Evolutionary conservation across 2,888 invertebrate species (phyloP), one percentile per base, ranked within the genome.

Genomic region (Platerodrilus igneus): DNA sequence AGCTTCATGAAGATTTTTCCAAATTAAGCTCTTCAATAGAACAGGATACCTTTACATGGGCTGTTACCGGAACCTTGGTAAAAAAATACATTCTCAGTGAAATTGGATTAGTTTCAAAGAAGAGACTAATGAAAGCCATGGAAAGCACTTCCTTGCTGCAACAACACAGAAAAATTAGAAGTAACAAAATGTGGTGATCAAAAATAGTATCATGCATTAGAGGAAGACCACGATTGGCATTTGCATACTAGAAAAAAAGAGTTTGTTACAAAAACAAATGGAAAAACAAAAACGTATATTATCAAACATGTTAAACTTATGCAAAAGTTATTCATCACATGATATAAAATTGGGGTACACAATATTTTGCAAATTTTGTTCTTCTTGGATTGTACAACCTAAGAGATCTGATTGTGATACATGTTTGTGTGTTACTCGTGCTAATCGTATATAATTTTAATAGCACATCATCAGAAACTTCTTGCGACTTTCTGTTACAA

Each of bases 271-370:
- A 49, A 55, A 55, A 8, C 43, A 44, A 28, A 48, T 54, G 13
- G 58, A 51, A 50, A 39, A 39, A 27, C 39, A 39, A 26, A 33
- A 39, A 26, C 53, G 59, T 41, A 54, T 52, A 42, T 38, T 56
- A 35, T 33, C 23, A 15, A 49, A 57, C 44, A 47, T 46, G 58
- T 8, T 8, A 31, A 23, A 55, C 52, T 47, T 28, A 5, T 47
- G 57, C 33, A 47, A 57, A 46, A 52, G 52, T 32, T 54, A 52
- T 34, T 56, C 40, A 28, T 22, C 27, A 44, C 8, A 15, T 14
- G 11, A 26, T n/a, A 4, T 14, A 11, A 8, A 8, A 7, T 9
- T 35, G 1, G 26, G 37, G 53, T 28, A 28, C 48, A 48, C 8
- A 16, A 28, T 6, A 8, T 32, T 7, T 8, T 21, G 16, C n/a